phyloP scores from a whole-genome alignment of 1,140 invertebrate species.

The Sweltsa coloradensis region DNA sequence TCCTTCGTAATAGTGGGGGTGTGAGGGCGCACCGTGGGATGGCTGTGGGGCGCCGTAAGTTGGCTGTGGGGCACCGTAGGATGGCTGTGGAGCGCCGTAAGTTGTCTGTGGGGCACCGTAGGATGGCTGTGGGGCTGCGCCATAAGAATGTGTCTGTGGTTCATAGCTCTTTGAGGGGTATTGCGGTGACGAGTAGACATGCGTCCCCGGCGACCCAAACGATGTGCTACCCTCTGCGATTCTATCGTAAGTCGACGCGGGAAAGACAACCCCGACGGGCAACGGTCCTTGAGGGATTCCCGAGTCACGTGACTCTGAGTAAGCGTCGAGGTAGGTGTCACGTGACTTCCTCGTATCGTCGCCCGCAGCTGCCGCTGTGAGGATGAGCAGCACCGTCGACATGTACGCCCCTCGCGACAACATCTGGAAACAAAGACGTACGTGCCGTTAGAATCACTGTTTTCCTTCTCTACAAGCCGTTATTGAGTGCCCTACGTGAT shows the following conservation, averaged over 20 bases:
- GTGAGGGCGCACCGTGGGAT: constrained; percentile 29
- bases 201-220: neutral
- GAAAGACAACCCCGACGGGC: no score
- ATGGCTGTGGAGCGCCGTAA: neutral
- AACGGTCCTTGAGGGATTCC: neutral
- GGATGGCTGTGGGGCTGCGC: neutral
- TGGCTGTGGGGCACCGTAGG: constrained; percentile 16
- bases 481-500: no score
- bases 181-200: neutral
- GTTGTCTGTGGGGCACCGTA: neutral
- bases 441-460: no score
- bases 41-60: constrained; percentile 25
- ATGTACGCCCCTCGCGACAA: no score
- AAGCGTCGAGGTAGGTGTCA: constrained; percentile 6
- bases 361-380: neutral
- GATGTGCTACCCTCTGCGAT: neutral
- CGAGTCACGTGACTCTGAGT: neutral
- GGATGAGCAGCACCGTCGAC: neutral
- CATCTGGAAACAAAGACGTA: no score
- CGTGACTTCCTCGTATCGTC: neutral
- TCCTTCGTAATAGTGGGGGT: no score
- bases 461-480: no score
- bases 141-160: neutral
- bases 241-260: neutral
- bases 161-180: neutral